Conservation (phyloP, 2,888 invertebrate species). For the Athrips mouffetella region DNA sequence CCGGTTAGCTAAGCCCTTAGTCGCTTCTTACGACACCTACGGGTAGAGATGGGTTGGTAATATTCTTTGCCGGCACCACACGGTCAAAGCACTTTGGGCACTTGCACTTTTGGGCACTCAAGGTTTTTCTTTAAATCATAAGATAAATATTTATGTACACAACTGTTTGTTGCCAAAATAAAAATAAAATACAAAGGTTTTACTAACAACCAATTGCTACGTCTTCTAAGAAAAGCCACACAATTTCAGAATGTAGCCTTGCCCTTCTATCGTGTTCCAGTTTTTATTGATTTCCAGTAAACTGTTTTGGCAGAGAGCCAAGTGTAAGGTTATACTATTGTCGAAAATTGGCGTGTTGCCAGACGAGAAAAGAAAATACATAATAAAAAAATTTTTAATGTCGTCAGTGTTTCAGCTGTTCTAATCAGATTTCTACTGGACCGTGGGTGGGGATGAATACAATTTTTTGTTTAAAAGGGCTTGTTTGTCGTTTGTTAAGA, state of each 20-base stretch:
- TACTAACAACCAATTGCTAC: too few relatives aligned
- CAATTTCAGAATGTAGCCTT: neutral
- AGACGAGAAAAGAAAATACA: neutral
- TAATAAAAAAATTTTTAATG: neutral
- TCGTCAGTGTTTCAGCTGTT: too few relatives aligned
- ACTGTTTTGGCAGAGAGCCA: constrained; percentile 2
- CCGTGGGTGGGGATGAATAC: neutral
- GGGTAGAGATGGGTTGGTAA: too few relatives aligned
- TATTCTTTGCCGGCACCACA: too few relatives aligned
- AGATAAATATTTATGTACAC: too few relatives aligned
- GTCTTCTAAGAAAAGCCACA: neutral
- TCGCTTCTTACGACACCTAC: too few relatives aligned
- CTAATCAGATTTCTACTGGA: neutral
- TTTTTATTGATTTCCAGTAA: constrained; percentile 10
- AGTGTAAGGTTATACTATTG: neutral
- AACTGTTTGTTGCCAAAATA: too few relatives aligned
- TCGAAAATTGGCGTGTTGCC: neutral
- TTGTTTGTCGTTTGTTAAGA: neutral
- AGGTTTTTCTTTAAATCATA: too few relatives aligned
- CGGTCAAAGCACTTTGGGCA: too few relatives aligned
- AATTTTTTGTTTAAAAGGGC: neutral
- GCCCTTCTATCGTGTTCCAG: constrained; percentile 9
- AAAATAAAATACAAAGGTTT: too few relatives aligned
- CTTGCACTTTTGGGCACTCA: too few relatives aligned
- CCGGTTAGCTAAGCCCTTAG: too few relatives aligned